phyloP scores from a whole-genome alignment of 1,140 invertebrate species.

The Sitophilus oryzae region DNA sequence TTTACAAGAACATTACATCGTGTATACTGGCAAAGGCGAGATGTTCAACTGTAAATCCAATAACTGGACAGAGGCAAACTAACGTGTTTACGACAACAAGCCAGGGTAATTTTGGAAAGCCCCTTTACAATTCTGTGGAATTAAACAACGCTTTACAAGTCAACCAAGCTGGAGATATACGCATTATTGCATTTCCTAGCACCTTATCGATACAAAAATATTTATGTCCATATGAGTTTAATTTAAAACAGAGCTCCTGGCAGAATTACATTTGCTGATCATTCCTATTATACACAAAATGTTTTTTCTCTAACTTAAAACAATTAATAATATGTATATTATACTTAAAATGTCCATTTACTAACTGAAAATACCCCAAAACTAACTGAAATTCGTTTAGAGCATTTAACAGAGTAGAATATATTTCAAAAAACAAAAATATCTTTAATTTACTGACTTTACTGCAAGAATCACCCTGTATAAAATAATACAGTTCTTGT shows the following conservation, averaged over 20 bases:
- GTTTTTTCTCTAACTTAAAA: too few species aligned
- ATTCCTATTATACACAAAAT: too few species aligned
- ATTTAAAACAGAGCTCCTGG: slow-evolving; percentile 39
- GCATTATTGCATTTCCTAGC: slow-evolving; percentile 48
- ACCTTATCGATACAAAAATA: slow-evolving; percentile 33
- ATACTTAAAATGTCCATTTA: too few species aligned
- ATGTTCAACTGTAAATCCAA: slow-evolving; percentile 51
- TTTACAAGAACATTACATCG: slow-evolving; percentile 52
- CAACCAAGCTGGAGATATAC: slow-evolving; percentile 47
- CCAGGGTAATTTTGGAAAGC: slow-evolving; percentile 21
- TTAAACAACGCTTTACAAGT: slow-evolving; percentile 50
- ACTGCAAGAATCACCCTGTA: too few species aligned
- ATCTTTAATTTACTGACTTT: too few species aligned
- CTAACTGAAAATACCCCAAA: too few species aligned
- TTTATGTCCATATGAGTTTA: slow-evolving; percentile 37
- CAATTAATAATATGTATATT: too few species aligned
- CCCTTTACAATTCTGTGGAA: slow-evolving; percentile 28
- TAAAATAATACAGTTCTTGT: too few species aligned
- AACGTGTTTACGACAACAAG: slow-evolving; percentile 40
- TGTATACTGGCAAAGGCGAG: slow-evolving; percentile 51
- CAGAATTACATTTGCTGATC: slow-evolving; percentile 32
- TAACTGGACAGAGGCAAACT: slow-evolving; percentile 52
- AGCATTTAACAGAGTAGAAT: too few species aligned
- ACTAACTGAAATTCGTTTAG: too few species aligned
- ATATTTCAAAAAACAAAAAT: too few species aligned